Base-by-base conservation (phyloP, 1,140 invertebrate genomes). In the Diachasmimorpha longicaudata region DNA sequence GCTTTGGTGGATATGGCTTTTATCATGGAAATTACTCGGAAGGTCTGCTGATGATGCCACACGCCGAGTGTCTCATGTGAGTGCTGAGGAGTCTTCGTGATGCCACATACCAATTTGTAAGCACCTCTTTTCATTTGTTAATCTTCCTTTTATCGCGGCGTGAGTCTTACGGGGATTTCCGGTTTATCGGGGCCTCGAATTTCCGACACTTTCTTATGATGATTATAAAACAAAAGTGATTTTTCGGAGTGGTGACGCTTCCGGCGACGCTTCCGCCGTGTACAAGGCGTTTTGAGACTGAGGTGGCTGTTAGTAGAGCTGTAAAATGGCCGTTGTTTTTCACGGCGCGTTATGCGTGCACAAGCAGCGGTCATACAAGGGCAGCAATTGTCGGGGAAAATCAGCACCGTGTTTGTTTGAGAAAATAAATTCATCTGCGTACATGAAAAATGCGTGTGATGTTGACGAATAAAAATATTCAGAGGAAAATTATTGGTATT, bases 1-100 rank as follows among this genome's bases (percentile, higher is more conserved):
- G 2, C 31, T 31, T 31, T 31, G 31, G 31, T 31, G 31, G 31
- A 31, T 31, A 31, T 31, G 31, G 58, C 58, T 74, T 80, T 80
- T 80, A 79, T 79, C 73, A 80, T 80, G 78, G 77, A 79, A 80
- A 80, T 79, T 66, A 23, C 11, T 23, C 16, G n/a, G 63, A 36
- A 10, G 39, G n/a, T 37, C 44, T 44, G 69, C 21, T 55, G 75
- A 69, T 66, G 36, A 37, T 48, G 66, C 71, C 71, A 52, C 72
- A 52, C 19, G 46, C 16, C 52, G 23, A 19, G 14, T 67, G 14
- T 63, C 69, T 55, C 23, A 23, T 72, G 55, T 78, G 55, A 71
- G 70, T 58, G 48, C 48, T 52, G 48, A 76, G 63, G 9, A 10
- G 39, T 70, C 21, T 39, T 52, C 75, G 63, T 79, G 74, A 73